Evolutionary conservation across 2,888 invertebrate species (phyloP).

Genomic region (Troides aeacus): DNA sequence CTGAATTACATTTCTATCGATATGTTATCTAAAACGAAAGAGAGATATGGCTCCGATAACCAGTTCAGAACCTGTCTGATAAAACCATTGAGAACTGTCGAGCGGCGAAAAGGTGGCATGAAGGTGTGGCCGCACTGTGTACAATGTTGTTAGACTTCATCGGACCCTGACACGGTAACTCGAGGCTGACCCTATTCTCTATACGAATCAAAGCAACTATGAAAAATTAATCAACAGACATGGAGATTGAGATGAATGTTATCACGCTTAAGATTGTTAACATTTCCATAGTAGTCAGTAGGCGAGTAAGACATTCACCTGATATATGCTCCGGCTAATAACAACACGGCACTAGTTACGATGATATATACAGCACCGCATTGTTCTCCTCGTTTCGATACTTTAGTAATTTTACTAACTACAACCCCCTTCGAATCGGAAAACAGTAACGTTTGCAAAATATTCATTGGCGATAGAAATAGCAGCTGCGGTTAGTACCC

Average conservation of each 20-base stretch:
- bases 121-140: constrained; percentile 17
- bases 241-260: background rate
- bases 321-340: too few relatives aligned
- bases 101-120: constrained; percentile 7
- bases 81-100: constrained; percentile 19
- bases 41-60: constrained; percentile 20
- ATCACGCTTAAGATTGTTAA: background rate
- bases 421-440: too few relatives aligned
- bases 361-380: too few relatives aligned
- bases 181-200: constrained; percentile 18
- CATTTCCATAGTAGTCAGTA: background rate
- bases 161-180: constrained; percentile 24
- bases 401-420: too few relatives aligned
- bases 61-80: constrained; percentile 17
- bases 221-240: background rate
- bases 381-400: too few relatives aligned
- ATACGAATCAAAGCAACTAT: constrained; percentile 7
- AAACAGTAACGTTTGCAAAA: too few relatives aligned
- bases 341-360: too few relatives aligned
- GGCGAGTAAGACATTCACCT: too few relatives aligned
- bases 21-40: constrained; percentile 19
- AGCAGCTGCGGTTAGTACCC: too few relatives aligned
- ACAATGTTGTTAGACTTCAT: constrained; percentile 22
- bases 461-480: too few relatives aligned
- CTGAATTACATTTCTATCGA: constrained; percentile 17